Evolutionary conservation across 2,797 vertebrate species (phyloP).

Genomic region (Chaunax sp.): DNA sequence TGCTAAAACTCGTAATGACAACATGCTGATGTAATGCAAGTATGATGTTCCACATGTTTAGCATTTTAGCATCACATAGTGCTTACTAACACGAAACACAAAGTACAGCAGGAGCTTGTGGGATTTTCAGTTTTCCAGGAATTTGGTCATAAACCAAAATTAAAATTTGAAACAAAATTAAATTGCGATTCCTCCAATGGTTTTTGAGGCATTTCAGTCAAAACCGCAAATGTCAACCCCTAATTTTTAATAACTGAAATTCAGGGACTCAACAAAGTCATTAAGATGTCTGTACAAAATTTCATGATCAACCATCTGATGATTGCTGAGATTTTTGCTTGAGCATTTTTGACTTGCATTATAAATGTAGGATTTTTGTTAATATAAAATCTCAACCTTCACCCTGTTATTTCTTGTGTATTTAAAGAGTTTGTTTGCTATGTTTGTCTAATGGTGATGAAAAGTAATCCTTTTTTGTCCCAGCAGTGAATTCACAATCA

Average conservation of each 20-base stretch:
- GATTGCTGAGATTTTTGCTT: not conserved
- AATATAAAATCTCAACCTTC: constrained; percentile 21
- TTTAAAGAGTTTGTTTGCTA: constrained; percentile 48
- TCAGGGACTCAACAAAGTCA: not conserved
- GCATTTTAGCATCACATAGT: not conserved
- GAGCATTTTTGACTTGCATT: not conserved
- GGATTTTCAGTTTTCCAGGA: not conserved
- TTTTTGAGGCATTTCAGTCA: too few relatives aligned
- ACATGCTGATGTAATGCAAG: too few relatives aligned
- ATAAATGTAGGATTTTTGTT: not conserved
- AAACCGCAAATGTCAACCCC: not conserved
- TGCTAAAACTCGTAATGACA: not conserved
- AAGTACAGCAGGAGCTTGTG: not conserved
- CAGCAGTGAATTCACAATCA: constrained; percentile 12
- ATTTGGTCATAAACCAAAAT: not conserved
- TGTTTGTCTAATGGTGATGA: constrained; percentile 35
- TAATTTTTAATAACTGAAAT: not conserved
- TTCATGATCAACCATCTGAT: too few relatives aligned
- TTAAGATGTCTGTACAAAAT: not conserved
- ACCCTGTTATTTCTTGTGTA: constrained; percentile 25
- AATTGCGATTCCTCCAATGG: too few relatives aligned
- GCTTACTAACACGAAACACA: not conserved
- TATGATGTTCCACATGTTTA: too few relatives aligned
- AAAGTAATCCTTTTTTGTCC: constrained; percentile 43
- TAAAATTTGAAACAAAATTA: not conserved